phyloP scores from a whole-genome alignment of 2,113 vertebrate genomes.

The Bufo gargarizans region DNA sequence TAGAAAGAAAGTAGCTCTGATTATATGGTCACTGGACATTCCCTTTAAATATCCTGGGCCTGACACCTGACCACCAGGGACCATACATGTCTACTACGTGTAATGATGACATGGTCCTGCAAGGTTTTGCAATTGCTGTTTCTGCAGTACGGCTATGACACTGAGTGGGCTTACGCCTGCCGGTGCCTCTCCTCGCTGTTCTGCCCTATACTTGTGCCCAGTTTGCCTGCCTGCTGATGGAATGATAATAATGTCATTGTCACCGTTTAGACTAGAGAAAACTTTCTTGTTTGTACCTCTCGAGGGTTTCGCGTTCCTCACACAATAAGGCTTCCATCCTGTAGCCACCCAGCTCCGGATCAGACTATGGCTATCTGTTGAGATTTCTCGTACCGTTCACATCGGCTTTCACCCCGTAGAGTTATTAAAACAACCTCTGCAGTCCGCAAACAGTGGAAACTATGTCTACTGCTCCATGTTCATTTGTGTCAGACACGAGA shows the following conservation, averaged over 20 bases:
- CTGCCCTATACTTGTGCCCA: background rate
- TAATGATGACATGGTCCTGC: too few relatives aligned
- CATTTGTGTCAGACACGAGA: conserved; percentile 47
- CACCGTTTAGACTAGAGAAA: background rate
- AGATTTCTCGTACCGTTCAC: background rate
- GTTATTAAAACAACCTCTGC: conserved; percentile 45
- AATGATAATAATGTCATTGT: background rate
- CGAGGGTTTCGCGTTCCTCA: background rate
- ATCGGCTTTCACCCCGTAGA: conserved; percentile 9
- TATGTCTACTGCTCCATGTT: conserved; percentile 39
- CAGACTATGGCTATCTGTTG: background rate
- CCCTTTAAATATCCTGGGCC: too few relatives aligned
- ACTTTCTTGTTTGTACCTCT: too few relatives aligned
- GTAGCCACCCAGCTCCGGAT: background rate
- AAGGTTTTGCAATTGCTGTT: too few relatives aligned
- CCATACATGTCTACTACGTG: too few relatives aligned
- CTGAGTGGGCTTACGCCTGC: too few relatives aligned
- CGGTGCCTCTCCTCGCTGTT: background rate
- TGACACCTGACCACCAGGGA: too few relatives aligned
- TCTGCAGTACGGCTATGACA: too few relatives aligned
- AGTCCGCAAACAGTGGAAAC: conserved; percentile 43
- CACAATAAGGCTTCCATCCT: background rate
- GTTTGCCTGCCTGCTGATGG: background rate
- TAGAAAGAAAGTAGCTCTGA: too few relatives aligned
- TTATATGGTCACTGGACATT: too few relatives aligned